Conservation (phyloP, 2,113 vertebrate genomes). For the Pelodiscus sinensis region DNA sequence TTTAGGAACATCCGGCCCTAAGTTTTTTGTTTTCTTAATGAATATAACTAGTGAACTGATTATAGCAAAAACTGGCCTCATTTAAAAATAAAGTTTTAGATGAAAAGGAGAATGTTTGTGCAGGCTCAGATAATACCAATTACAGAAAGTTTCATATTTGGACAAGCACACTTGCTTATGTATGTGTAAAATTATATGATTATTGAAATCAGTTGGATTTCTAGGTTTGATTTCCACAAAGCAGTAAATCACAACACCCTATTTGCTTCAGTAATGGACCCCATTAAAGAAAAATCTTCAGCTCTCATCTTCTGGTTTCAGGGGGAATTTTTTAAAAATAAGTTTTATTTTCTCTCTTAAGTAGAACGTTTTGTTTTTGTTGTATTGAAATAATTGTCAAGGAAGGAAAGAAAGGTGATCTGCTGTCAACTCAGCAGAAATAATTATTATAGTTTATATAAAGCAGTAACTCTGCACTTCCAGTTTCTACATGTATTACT, state of each 20-base stretch:
- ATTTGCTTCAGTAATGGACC: slow-evolving; percentile 10
- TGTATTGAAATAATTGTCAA: slow-evolving; percentile 62
- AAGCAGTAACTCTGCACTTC: slow-evolving; percentile 72
- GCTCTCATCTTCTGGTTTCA: slow-evolving; percentile 18
- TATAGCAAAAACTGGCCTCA: background rate
- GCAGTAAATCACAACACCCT: background rate
- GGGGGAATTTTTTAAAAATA: slow-evolving; percentile 33
- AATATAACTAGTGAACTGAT: background rate
- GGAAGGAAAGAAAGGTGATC: slow-evolving; percentile 66
- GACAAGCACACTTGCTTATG: background rate
- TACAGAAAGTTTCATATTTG: background rate
- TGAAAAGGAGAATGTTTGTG: background rate
- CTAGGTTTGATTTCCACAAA: slow-evolving; percentile 1
- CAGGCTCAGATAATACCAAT: background rate
- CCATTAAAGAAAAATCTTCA: background rate
- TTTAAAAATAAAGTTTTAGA: background rate
- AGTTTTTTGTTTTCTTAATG: background rate
- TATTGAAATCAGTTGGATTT: background rate
- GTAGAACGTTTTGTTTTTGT: slow-evolving; percentile 54
- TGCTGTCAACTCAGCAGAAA: slow-evolving; percentile 68
- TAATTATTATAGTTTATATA: slow-evolving; percentile 74
- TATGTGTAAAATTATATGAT: background rate
- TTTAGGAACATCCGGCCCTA: background rate
- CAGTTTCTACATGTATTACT: slow-evolving; percentile 73
- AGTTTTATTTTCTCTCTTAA: slow-evolving; percentile 50